Percentiles rank a stretch among this genome's conserved stretches.
phyloP scores from a whole-genome alignment of 2,888 invertebrate genomes.

The Hoplodrina ambigua region DNA sequence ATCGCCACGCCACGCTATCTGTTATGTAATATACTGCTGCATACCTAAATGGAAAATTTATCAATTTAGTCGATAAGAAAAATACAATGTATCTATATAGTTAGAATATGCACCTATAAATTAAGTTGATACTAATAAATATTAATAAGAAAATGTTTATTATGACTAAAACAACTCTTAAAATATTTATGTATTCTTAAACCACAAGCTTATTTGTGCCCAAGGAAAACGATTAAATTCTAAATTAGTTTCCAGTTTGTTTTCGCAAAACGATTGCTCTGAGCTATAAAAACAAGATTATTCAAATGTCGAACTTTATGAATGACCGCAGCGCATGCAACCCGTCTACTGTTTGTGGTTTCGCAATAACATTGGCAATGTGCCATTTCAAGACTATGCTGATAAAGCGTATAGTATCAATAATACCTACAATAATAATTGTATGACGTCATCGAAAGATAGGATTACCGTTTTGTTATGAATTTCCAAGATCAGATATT shows the following conservation, averaged over 20 bases:
- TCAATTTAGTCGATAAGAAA: conserved; percentile 6
- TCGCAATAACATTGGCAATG: conserved; percentile 62
- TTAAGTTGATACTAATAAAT: not conserved
- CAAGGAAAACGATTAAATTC: conserved; percentile 13
- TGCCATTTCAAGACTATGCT: conserved; percentile 55
- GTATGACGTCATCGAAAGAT: conserved; percentile 49
- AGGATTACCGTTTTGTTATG: conserved; percentile 49
- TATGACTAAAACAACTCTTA: not conserved
- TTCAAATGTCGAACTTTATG: conserved; percentile 49
- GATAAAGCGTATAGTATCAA: conserved; percentile 47
- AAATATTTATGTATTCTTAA: not conserved
- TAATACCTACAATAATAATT: conserved; percentile 43
- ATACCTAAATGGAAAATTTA: conserved; percentile 22
- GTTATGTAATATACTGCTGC: not conserved
- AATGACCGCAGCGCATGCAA: conserved; percentile 44
- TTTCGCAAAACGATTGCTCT: conserved; percentile 22
- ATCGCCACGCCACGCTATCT: conserved; percentile 12
- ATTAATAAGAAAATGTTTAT: not conserved
- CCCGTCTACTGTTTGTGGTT: conserved; percentile 33
- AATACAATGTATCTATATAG: not conserved
- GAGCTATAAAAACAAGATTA: conserved; percentile 55
- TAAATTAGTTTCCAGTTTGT: conserved; percentile 28
- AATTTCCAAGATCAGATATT: conserved; percentile 42
- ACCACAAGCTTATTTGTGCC: not conserved
- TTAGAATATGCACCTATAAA: not conserved